Evolutionary conservation across 2,888 invertebrate species (phyloP).

Genomic region (Ochropleura leucogaster): DNA sequence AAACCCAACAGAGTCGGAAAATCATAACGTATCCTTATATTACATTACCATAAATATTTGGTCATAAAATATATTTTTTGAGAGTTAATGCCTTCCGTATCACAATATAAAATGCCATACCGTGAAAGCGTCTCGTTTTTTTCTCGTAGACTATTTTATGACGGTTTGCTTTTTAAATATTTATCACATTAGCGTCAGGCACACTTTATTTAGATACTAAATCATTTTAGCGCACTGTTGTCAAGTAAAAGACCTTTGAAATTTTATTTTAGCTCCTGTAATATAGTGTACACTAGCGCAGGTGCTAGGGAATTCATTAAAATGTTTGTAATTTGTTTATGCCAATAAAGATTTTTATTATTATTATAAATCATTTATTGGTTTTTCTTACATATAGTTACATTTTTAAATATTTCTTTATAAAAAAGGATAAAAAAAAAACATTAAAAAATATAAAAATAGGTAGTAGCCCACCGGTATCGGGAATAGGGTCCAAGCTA

Average conservation of each 20-base stretch:
- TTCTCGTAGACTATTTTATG: constrained; percentile 29
- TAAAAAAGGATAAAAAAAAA: no score
- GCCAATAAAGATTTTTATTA: no score
- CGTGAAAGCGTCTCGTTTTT: constrained; percentile 41
- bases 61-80: constrained; percentile 59
- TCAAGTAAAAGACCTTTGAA: background rate
- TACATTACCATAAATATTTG: constrained; percentile 63
- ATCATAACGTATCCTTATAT: constrained; percentile 62
- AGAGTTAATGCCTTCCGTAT: constrained; percentile 50
- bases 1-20: constrained; percentile 54
- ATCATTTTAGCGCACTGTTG: background rate
- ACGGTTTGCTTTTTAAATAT: constrained; percentile 48
- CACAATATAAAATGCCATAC: constrained; percentile 42
- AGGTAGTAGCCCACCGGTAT: no score
- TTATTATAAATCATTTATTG: no score
- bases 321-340: no score
- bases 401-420: no score
- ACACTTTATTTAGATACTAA: constrained; percentile 4
- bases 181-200: constrained; percentile 25
- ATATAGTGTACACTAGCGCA: no score
- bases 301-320: no score
- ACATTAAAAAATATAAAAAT: no score
- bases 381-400: no score
- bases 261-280: no score
- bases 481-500: no score